Evolutionary conservation across 37 sponge, comb jelly and placozoan genomes (phyloP).

Genomic region (Amphimedon queenslandica): DNA sequence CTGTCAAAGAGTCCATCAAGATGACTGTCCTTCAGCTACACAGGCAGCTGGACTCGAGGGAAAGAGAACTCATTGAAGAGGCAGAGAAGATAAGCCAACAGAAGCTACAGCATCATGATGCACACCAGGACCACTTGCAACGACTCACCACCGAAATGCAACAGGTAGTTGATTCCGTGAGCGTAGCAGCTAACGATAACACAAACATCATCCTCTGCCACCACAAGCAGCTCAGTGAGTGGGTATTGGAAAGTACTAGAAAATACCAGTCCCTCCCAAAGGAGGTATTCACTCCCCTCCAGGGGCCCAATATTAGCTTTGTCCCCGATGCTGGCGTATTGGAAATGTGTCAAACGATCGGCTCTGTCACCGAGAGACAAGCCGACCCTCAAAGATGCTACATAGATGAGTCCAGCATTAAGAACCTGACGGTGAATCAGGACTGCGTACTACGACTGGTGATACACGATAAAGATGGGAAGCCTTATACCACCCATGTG

Average conservation of each 20-base stretch:
- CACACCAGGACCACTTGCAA: background rate
- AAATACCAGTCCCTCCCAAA: background rate
- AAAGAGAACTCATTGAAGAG: constrained; percentile 1
- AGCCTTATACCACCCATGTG: background rate
- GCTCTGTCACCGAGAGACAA: background rate
- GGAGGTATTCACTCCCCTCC: background rate
- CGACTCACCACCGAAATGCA: background rate
- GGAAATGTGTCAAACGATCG: background rate
- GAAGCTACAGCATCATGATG: constrained; percentile 4
- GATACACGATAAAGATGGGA: constrained; percentile 1
- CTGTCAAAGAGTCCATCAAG: background rate
- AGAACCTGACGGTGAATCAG: background rate
- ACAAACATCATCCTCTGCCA: constrained; percentile 1
- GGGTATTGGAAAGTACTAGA: background rate
- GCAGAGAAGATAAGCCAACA: background rate
- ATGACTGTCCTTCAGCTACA: background rate
- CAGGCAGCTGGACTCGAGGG: background rate
- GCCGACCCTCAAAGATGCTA: background rate
- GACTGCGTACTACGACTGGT: background rate
- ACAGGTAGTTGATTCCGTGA: background rate
- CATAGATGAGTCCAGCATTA: background rate
- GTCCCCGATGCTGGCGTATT: background rate
- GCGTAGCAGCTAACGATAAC: background rate
- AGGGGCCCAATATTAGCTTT: constrained; percentile 1
- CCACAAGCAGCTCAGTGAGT: constrained; percentile 2